Evolutionary conservation across 2,888 invertebrate species (phyloP).

Genomic region (Drosophila rellima): DNA sequence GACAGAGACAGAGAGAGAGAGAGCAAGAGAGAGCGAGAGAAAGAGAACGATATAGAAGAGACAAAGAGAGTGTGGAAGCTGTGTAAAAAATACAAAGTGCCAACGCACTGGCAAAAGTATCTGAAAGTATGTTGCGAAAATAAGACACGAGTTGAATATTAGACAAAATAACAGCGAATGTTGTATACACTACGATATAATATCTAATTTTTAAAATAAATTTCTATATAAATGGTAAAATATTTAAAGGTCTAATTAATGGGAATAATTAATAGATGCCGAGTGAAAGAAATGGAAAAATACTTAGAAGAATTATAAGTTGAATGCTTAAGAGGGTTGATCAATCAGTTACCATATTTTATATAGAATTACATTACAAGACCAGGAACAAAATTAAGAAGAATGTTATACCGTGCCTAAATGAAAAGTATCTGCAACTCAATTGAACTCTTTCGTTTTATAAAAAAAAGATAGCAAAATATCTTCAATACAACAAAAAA

Average conservation of each 20-base stretch:
- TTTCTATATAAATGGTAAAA: not conserved
- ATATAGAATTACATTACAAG: too few species aligned
- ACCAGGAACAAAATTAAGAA: too few species aligned
- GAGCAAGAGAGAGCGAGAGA: not conserved
- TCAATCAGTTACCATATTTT: too few species aligned
- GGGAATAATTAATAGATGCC: not conserved
- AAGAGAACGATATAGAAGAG: not conserved
- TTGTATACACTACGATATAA: slow-evolving; percentile 14
- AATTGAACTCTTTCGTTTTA: too few species aligned
- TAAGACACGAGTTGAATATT: slow-evolving; percentile 39
- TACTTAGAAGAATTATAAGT: not conserved
- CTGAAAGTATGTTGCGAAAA: slow-evolving; percentile 54
- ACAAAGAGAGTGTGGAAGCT: slow-evolving; percentile 10
- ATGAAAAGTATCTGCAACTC: too few species aligned
- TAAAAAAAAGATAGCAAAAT: too few species aligned
- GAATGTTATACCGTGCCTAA: too few species aligned
- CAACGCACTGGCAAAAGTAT: slow-evolving; percentile 63
- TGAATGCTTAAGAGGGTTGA: too few species aligned
- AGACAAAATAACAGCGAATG: not conserved
- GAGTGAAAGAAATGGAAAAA: not conserved
- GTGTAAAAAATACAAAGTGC: slow-evolving; percentile 58
- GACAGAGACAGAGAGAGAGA: not conserved
- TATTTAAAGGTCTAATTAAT: not conserved
- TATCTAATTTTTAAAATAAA: not conserved
- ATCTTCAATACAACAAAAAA: too few species aligned